These are phyloP conservation scores for Megaleporinus macrocephalus DNA, from an alignment of 2,113 vertebrate genomes.

Conservation along the genomic window DNA sequence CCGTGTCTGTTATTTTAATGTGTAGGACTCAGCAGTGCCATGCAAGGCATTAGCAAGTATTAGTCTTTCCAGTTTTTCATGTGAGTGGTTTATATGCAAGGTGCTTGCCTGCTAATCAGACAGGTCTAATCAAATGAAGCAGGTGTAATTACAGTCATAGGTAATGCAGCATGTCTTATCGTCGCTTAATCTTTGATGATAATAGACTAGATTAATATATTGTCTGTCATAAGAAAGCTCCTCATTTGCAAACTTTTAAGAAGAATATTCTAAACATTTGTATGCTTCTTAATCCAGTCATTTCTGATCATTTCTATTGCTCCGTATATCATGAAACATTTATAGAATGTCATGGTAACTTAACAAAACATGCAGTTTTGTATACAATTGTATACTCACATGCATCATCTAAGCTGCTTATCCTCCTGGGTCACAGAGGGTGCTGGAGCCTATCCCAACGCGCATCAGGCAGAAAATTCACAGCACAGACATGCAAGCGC, in stretches of 20 bases:
- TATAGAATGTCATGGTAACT: too few species aligned
- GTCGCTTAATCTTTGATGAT: neutral
- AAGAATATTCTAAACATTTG: neutral
- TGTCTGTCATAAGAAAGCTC: neutral
- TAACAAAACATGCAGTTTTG: too few species aligned
- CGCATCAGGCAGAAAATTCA: too few species aligned
- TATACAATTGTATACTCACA: too few species aligned
- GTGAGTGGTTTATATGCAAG: neutral
- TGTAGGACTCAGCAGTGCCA: neutral
- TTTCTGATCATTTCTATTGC: too few species aligned
- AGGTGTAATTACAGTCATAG: constrained; percentile 17
- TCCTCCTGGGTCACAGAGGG: too few species aligned
- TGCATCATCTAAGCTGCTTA: too few species aligned
- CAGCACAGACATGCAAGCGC: too few species aligned
- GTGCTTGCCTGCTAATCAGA: neutral
- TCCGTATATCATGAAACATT: too few species aligned
- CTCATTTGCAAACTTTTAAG: neutral
- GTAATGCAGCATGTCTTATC: neutral
- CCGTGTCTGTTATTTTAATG: constrained; percentile 10
- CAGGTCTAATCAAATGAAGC: constrained; percentile 14
- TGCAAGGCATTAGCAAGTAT: constrained; percentile 1
- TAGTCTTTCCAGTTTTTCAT: neutral
- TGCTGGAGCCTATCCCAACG: too few species aligned
- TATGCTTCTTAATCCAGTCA: too few species aligned
- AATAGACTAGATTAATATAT: neutral